phyloP scores from a whole-genome alignment of 2,888 invertebrate species.

The Stratiomys singularior region DNA sequence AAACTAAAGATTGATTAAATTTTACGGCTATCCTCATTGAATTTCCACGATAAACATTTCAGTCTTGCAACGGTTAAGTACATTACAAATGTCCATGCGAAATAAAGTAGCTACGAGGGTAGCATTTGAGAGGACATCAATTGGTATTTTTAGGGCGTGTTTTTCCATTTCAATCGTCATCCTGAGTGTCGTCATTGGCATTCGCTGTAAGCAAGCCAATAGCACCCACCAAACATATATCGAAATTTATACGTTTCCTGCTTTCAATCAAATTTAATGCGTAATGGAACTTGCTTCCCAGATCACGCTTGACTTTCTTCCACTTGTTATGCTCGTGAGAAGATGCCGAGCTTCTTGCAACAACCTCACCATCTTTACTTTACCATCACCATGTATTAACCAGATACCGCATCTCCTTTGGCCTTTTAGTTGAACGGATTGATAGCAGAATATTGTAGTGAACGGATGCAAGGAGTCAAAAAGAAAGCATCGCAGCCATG shows the following conservation, averaged over 20 bases:
- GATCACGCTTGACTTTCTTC: not conserved
- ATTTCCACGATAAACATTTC: no score
- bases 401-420: not conserved
- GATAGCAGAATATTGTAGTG: conserved; percentile 10
- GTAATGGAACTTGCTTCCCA: conserved; percentile 35
- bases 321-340: not conserved
- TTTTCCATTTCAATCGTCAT: conserved; percentile 20
- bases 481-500: not conserved
- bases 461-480: not conserved
- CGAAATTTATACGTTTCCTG: conserved; percentile 51
- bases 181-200: not conserved
- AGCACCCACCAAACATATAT: conserved; percentile 15
- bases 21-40: no score
- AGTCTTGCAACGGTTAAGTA: not conserved
- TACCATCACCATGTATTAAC: no score
- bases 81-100: not conserved
- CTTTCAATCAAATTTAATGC: conserved; percentile 49
- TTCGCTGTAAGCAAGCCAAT: not conserved
- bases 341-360: not conserved
- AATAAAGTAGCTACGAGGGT: conserved; percentile 32
- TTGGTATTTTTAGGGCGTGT: conserved; percentile 36
- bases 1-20: no score
- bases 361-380: not conserved
- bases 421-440: not conserved
- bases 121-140: conserved; percentile 30